Base-by-base conservation (phyloP, 2,888 invertebrate species). In the Gandaritis pyraliata region DNA sequence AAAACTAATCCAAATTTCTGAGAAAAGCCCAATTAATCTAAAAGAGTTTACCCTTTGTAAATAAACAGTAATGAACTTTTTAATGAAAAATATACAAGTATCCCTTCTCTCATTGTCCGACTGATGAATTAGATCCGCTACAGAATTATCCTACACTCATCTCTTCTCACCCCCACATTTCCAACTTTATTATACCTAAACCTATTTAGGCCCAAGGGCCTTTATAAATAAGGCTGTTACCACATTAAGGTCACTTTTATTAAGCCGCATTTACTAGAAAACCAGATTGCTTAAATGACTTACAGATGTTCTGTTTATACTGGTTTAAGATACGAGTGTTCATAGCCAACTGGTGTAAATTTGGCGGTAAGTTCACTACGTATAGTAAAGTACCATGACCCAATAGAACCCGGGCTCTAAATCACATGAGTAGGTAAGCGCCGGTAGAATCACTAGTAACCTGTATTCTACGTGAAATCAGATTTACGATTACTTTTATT, bases 401-500 rank as follows among this genome's bases (percentile, higher is more conserved):
- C 3, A 23, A 23, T 23, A 23, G 6, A 23, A 23, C 23, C 1
- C 23, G 6, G 23, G 5, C 23, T 33, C 4, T 33, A 33, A 4
- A 11, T 8, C 1, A 2, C 8, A 7, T 33, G 8, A 8, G 8
- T 8, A 33, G 8, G 10, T 8, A 33, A 33, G 10, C 33, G 33
- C 8, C 8, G 15, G 11, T n/a, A n/a, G 15, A n/a, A n/a, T 6
- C 5, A 29, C 16, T 1, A 8, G 18, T 12, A 49, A 49, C 30
- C 56, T 33, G 56, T 6, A n/a, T 43, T 49, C 41, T n/a, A 11
- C 13, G 50, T 58, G n/a, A 43, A 36, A 15, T 51, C 12, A 45
- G 15, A 11, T 23, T 63, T 30, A 58, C 29, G 29, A 43, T 65
- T 64, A 64, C 66, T 72, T 73, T 70, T 72, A 75, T 68, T 60